Evolutionary conservation across 2,797 vertebrate species (phyloP).

Genomic region (Clarias pachynema): DNA sequence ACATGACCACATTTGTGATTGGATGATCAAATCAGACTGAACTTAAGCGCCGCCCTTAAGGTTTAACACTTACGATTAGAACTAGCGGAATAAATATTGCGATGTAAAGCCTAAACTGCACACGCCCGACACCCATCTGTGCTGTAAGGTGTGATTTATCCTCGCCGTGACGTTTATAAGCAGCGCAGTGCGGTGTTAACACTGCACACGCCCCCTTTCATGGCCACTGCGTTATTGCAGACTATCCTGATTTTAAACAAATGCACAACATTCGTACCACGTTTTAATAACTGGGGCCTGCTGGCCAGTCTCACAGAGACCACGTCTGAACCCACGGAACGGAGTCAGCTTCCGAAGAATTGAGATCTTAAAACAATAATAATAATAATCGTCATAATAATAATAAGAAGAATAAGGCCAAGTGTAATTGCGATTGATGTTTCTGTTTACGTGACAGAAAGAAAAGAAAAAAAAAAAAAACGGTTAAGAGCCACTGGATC

Average conservation of each 20-base stretch:
- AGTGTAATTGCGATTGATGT: constrained; percentile 72
- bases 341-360: constrained; percentile 95
- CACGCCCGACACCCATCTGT: constrained; percentile 70
- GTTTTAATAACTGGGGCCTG: constrained; percentile 95
- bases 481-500: constrained; percentile 63
- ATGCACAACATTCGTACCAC: constrained; percentile 99
- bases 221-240: constrained; percentile 91
- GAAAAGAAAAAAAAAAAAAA: neutral
- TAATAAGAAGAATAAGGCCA: constrained; percentile 71
- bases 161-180: constrained; percentile 85
- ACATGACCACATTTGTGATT: neutral
- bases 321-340: constrained; percentile 96
- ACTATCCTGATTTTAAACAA: constrained; percentile 99
- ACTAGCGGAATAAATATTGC: neutral
- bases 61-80: neutral
- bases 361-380: constrained; percentile 92
- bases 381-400: constrained; percentile 64
- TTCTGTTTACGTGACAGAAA: constrained; percentile 31
- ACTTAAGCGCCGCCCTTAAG: neutral
- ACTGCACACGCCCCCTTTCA: constrained; percentile 91
- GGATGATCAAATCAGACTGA: neutral
- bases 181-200: constrained; percentile 91
- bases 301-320: constrained; percentile 99
- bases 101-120: neutral
- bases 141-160: constrained; percentile 64